Evolutionary conservation across 2,113 vertebrate genomes (phyloP).

Genomic region (Chionomys nivalis): DNA sequence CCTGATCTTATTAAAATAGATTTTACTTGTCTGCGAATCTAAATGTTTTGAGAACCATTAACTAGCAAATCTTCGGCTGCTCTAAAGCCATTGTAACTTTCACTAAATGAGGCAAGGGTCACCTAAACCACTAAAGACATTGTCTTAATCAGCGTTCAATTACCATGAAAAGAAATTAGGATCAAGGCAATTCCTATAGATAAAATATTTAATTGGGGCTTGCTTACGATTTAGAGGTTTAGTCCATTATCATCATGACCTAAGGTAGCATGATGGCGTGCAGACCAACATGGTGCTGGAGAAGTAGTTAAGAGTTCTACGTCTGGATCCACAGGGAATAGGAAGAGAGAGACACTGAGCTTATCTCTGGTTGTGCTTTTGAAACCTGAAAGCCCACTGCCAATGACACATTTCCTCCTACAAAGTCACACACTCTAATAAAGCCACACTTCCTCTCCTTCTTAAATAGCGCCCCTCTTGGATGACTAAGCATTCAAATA

Average conservation of each 20-base stretch:
- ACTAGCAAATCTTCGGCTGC: no score
- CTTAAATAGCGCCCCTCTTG: not conserved
- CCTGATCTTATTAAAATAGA: not conserved
- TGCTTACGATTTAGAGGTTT: not conserved
- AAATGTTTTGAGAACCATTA: not conserved
- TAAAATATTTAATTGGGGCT: not conserved
- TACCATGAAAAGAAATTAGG: not conserved
- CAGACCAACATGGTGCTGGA: no score
- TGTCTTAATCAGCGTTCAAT: not conserved
- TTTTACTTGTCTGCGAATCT: not conserved
- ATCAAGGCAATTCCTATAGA: not conserved
- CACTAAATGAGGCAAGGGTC: not conserved
- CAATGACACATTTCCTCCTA: not conserved
- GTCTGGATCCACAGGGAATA: no score
- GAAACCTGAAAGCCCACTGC: not conserved
- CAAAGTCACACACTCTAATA: not conserved
- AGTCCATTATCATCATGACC: no score
- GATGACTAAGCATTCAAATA: not conserved
- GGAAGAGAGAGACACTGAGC: no score
- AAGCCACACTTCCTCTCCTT: not conserved
- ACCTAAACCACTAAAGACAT: not conserved
- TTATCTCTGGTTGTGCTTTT: no score
- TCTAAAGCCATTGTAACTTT: not conserved
- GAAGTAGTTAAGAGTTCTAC: no score
- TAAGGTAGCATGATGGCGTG: no score